Conservation (phyloP, 2,113 vertebrate genomes). For the Petaurus breviceps region DNA sequence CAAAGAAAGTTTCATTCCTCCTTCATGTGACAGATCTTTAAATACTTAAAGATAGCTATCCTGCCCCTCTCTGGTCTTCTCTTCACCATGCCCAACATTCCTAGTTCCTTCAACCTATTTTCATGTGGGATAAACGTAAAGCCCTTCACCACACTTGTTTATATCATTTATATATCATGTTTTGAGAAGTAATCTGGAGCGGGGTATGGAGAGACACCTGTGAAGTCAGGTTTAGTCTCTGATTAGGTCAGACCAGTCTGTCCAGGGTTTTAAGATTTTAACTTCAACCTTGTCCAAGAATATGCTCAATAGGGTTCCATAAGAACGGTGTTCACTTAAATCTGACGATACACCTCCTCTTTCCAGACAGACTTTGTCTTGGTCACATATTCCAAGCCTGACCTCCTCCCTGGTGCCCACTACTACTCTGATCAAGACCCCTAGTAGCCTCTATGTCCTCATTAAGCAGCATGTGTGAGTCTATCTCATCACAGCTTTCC, state of each 20-base stretch:
- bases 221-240: constrained; percentile 23
- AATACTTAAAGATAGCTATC: neutral
- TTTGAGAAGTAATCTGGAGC: neutral
- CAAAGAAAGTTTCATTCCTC: neutral
- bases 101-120: neutral
- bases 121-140: neutral
- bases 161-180: neutral
- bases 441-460: neutral
- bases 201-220: neutral
- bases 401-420: neutral
- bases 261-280: constrained; percentile 51
- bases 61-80: neutral
- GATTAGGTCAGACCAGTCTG: neutral
- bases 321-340: constrained; percentile 8
- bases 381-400: neutral
- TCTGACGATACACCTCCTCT: neutral
- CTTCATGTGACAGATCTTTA: neutral
- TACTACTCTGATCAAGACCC: neutral
- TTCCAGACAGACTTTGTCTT: neutral
- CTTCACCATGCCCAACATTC: neutral
- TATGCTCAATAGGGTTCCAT: constrained; percentile 16
- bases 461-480: neutral
- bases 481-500: neutral
- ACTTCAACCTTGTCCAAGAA: constrained; percentile 23
- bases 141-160: neutral